Percentiles rank a stretch among this genome's conserved stretches.
Evolutionary conservation across 2,888 invertebrate genomes (phyloP).

Genomic region (Synanthedon tipuliformis): DNA sequence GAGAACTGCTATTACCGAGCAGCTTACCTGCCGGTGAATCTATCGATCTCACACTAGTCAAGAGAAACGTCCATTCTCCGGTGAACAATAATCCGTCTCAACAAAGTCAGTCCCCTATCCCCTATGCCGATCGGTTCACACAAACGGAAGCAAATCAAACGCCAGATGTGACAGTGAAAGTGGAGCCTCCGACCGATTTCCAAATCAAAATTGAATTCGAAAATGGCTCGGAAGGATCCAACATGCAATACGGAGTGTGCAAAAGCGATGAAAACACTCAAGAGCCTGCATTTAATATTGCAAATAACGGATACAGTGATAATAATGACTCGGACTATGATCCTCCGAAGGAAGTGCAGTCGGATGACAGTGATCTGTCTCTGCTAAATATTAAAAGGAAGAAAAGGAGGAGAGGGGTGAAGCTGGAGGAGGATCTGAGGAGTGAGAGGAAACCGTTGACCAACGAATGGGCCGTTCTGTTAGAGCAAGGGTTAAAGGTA

Average conservation of each 20-base stretch:
- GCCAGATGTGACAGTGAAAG: slow-evolving; percentile 22
- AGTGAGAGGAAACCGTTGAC: background rate
- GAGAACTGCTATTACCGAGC: slow-evolving; percentile 14
- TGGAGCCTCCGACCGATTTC: slow-evolving; percentile 25
- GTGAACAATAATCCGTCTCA: background rate
- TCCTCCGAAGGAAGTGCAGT: slow-evolving; percentile 15
- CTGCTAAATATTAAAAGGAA: slow-evolving; percentile 40
- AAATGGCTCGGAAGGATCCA: slow-evolving; percentile 6
- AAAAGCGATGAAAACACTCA: background rate
- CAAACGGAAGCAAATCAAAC: slow-evolving; percentile 29
- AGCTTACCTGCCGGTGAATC: slow-evolving; percentile 16
- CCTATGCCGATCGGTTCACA: slow-evolving; percentile 21
- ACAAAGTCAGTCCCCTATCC: slow-evolving; percentile 2
- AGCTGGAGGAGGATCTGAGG: slow-evolving; percentile 4
- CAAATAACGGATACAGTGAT: no score
- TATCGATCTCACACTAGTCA: slow-evolving; percentile 29
- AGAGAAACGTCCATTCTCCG: background rate
- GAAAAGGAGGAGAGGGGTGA: slow-evolving; percentile 12
- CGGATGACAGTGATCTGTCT: slow-evolving; percentile 42
- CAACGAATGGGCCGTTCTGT: background rate
- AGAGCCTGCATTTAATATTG: background rate
- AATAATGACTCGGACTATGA: slow-evolving; percentile 14
- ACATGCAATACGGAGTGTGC: background rate
- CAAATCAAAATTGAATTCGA: slow-evolving; percentile 40
- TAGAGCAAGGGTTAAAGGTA: background rate